Conservation (phyloP, 1,140 invertebrate genomes). For the Drosophila yakuba region DNA sequence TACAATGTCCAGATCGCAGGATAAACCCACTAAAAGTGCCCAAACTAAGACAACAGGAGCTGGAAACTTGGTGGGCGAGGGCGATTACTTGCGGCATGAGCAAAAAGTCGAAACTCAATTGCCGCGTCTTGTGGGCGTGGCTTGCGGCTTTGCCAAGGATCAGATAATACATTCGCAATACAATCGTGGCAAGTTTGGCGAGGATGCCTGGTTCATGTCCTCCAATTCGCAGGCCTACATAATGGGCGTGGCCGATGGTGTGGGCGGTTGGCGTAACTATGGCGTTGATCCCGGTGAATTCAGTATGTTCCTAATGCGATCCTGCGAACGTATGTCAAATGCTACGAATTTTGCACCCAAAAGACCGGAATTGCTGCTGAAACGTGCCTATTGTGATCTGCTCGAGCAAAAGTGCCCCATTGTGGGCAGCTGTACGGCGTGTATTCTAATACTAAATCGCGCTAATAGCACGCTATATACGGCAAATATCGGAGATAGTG, state of each 20-base stretch:
- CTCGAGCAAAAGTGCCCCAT: slow-evolving; percentile 85
- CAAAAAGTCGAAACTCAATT: background rate
- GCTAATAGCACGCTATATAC: slow-evolving; percentile 94
- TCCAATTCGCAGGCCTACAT: slow-evolving; percentile 11
- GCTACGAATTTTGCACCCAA: background rate
- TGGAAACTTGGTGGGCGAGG: background rate
- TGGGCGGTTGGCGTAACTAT: slow-evolving; percentile 53
- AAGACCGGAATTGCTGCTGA: slow-evolving; percentile 28
- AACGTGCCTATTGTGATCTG: slow-evolving; percentile 84
- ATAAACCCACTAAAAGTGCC: background rate
- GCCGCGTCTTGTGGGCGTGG: slow-evolving; percentile 46
- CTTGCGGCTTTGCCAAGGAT: slow-evolving; percentile 62
- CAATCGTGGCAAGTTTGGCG: slow-evolving; percentile 49
- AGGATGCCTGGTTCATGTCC: slow-evolving; percentile 63
- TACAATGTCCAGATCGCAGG: no score
- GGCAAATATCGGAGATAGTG: slow-evolving; percentile 98
- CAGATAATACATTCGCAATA: slow-evolving; percentile 8
- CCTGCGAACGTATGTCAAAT: slow-evolving; percentile 37
- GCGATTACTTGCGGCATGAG: background rate
- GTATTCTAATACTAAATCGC: slow-evolving; percentile 93
- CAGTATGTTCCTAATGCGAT: slow-evolving; percentile 53
- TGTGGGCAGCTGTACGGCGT: slow-evolving; percentile 57
- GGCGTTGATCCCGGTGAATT: slow-evolving; percentile 63
- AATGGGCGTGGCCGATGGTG: slow-evolving; percentile 67
- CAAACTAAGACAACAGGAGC: background rate